Base-by-base conservation (phyloP, 2,888 invertebrate species). In the Agriopis marginaria region DNA sequence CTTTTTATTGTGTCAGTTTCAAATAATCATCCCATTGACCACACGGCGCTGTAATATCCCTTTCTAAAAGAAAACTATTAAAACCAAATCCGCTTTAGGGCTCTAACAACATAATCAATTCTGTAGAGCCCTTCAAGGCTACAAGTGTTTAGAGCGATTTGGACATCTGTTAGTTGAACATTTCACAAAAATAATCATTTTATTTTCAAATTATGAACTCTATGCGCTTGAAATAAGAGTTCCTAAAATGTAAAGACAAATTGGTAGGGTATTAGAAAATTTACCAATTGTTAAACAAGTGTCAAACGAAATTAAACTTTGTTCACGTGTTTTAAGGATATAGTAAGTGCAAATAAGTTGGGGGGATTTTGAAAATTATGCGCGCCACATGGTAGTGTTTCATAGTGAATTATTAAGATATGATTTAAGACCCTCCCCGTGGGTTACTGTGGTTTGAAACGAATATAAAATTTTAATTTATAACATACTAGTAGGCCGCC, bases 71-170 rank as follows among this genome's bases (percentile, higher is more conserved):
- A 86, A 89, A 89, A 87, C 88, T 89, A 92, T 90, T 90, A 89
- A 87, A 90, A 87, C 87, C 84, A 87, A 91, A 92, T 91, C 92
- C 89, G 88, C 92, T 92, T 92, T 89, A 80, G 85, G 85, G 86
- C 82, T 85, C 76, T 78, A 81, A 89, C 88, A 86, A 87, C 84
- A 86, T 90, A 92, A 92, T 92, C 91, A 91, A 87, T 89, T 91
- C 83, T 86, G 82, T 79, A 92, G 91, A 88, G 86, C 88, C 87
- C 88, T 87, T 87, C 88, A 86, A 89, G 86, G 82, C 88, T 88
- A 86, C 89, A 88, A 89, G 87, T 86, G 83, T 85, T 84, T 86
- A 83, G 86, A 86, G 86, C 86, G 88, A 88, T 88, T 89, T 86
- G 84, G 82, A 89, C 92, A 92, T 92, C 91, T 92, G 92, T 89